Percentiles rank a stretch among this genome's conserved stretches.
Evolutionary conservation across 1,140 invertebrate genomes (phyloP).

Genomic region (Akabosia matsudoensis): DNA sequence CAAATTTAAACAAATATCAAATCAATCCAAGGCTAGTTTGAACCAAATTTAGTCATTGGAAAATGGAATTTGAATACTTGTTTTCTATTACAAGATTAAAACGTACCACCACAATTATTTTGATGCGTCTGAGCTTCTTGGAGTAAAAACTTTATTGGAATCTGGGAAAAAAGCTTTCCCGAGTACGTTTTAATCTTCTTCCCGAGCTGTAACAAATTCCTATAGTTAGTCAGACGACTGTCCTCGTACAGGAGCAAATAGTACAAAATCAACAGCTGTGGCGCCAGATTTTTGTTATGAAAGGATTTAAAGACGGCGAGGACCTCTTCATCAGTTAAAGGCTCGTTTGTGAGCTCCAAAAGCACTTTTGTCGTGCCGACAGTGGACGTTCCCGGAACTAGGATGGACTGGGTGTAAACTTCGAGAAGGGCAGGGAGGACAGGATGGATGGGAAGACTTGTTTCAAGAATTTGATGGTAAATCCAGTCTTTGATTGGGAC

Average conservation of each 20-base stretch:
- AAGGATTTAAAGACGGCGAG: conserved; percentile 76
- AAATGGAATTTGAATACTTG: background rate
- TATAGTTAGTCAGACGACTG: conserved; percentile 68
- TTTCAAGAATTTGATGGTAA: conserved; percentile 84
- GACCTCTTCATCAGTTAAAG: conserved; percentile 87
- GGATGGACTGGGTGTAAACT: conserved; percentile 90
- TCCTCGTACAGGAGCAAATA: conserved; percentile 93
- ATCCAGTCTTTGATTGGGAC: conserved; percentile 94
- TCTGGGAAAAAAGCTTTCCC: conserved; percentile 78
- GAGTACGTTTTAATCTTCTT: conserved; percentile 82
- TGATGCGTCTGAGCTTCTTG: conserved; percentile 90
- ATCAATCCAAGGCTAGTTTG: background rate
- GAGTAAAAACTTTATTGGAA: conserved; percentile 91
- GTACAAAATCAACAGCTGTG: conserved; percentile 85
- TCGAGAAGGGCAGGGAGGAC: conserved; percentile 89
- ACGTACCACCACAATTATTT: conserved; percentile 69
- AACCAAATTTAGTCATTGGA: conserved; percentile 10
- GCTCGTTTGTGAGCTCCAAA: conserved; percentile 77
- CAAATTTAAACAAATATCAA: conserved; percentile 12
- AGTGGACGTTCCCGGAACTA: conserved; percentile 62
- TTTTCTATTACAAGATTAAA: conserved; percentile 49
- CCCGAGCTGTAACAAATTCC: conserved; percentile 61
- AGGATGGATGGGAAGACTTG: conserved; percentile 82
- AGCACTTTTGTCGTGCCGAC: conserved; percentile 56
- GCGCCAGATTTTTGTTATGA: conserved; percentile 63